These are phyloP conservation scores for Loxodonta africana DNA, from an alignment of 2,113 vertebrate species.

Conservation along the genomic window DNA sequence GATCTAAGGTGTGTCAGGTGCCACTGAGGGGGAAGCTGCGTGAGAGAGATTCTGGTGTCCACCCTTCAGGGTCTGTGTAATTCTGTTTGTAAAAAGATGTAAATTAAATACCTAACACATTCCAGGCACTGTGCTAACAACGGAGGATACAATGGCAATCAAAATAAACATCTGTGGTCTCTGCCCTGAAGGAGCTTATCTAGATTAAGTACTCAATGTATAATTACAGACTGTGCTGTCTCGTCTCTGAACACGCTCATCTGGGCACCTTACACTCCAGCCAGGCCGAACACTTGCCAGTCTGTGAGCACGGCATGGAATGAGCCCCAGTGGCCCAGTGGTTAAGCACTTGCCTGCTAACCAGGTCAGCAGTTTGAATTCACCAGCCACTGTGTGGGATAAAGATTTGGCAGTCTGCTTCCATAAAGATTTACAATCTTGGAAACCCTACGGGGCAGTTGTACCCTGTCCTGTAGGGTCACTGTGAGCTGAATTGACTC, in stretches of 20 bases:
- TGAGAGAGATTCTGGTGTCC: background rate
- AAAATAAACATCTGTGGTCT: background rate
- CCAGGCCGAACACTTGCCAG: background rate
- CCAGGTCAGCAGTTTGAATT: no score
- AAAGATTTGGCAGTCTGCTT: no score
- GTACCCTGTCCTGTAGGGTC: no score
- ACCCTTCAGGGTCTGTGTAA: background rate
- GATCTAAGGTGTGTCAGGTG: background rate
- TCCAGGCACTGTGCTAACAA: background rate
- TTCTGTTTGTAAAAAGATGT: background rate
- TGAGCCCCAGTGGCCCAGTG: no score
- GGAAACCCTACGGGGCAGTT: no score
- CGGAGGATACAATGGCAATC: background rate
- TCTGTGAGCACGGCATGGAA: background rate
- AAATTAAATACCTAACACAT: background rate
- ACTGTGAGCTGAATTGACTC: no score
- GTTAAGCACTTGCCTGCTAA: no score
- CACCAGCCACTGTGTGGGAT: no score
- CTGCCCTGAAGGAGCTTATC: background rate
- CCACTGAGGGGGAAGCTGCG: background rate
- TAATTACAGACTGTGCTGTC: no score
- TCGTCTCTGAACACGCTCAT: background rate
- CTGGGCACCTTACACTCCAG: background rate
- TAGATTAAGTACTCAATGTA: background rate
- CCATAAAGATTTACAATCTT: no score